Evolutionary conservation across 30 jellyfish, hydroid and myxozoan species (phyloP).

Genomic region (Hydractinia echinata): DNA sequence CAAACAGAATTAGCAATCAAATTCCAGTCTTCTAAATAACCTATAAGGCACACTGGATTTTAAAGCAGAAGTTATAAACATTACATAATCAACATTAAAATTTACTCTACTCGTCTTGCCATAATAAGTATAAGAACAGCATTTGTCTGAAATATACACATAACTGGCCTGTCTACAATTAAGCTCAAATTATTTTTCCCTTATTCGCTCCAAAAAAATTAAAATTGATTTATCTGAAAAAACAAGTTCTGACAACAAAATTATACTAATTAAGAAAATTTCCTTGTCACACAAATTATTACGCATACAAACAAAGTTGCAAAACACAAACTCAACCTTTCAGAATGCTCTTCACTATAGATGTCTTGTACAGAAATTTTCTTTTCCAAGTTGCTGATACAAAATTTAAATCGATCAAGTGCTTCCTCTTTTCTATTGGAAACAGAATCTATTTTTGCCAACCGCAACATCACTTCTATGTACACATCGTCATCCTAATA

Average conservation of each 20-base stretch:
- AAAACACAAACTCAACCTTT: slow-evolving; percentile 6
- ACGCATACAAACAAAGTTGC: not conserved
- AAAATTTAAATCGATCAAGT: slow-evolving; percentile 65
- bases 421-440: slow-evolving; percentile 41
- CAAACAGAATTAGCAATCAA: too few species aligned
- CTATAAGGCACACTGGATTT: too few species aligned
- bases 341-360: slow-evolving; percentile 20
- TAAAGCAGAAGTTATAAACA: too few species aligned
- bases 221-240: not conserved
- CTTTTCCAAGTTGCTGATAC: slow-evolving; percentile 62
- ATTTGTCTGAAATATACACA: too few species aligned
- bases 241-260: too few species aligned
- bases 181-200: not conserved
- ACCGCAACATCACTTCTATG: slow-evolving; percentile 58
- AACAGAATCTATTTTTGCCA: slow-evolving; percentile 64
- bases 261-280: not conserved
- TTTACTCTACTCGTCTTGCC: too few species aligned
- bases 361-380: slow-evolving; percentile 47
- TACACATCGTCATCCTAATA: slow-evolving; percentile 71
- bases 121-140: too few species aligned
- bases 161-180: too few species aligned
- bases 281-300: not conserved
- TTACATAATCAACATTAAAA: too few species aligned
- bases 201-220: not conserved
- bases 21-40: too few species aligned